Evolutionary conservation across 2,888 invertebrate genomes (phyloP).

Genomic region (Tigriopus californicus): DNA sequence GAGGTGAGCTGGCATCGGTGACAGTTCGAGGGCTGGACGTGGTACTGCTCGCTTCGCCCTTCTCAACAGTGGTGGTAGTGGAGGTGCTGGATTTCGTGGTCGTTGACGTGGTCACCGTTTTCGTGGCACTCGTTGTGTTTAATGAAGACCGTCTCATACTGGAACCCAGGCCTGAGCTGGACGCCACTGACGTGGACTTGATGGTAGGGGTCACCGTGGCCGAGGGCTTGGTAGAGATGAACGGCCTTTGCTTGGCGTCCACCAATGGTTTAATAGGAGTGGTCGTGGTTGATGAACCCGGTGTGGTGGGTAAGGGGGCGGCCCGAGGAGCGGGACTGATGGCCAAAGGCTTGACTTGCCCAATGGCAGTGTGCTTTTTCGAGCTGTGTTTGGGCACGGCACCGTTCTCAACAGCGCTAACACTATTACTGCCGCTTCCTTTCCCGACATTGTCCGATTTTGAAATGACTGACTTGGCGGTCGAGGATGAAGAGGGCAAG

Average conservation of each 20-base stretch:
- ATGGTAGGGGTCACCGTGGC: constrained; percentile 18
- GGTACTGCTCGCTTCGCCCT: constrained; percentile 13
- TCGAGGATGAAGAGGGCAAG: no score
- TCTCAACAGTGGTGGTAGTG: not conserved
- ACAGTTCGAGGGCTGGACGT: constrained; percentile 1
- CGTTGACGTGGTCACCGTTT: constrained; percentile 15
- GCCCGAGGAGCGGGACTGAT: not conserved
- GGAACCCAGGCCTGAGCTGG: not conserved
- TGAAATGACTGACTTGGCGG: no score
- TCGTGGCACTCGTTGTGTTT: constrained; percentile 17
- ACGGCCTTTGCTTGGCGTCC: constrained; percentile 8
- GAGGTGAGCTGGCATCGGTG: not conserved
- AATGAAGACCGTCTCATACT: not conserved
- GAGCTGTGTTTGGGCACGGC: no score
- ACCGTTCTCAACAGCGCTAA: no score
- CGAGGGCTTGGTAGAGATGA: constrained; percentile 17
- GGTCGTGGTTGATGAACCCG: constrained; percentile 15
- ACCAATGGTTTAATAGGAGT: constrained; percentile 14
- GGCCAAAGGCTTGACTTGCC: not conserved
- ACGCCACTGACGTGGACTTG: constrained; percentile 1
- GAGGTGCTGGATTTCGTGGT: not conserved
- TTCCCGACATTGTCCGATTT: no score
- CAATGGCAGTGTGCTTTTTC: not conserved
- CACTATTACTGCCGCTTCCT: no score
- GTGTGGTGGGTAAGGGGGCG: constrained; percentile 15